Base-by-base conservation (phyloP, 2,888 invertebrate species). In the Spilarctia lutea region DNA sequence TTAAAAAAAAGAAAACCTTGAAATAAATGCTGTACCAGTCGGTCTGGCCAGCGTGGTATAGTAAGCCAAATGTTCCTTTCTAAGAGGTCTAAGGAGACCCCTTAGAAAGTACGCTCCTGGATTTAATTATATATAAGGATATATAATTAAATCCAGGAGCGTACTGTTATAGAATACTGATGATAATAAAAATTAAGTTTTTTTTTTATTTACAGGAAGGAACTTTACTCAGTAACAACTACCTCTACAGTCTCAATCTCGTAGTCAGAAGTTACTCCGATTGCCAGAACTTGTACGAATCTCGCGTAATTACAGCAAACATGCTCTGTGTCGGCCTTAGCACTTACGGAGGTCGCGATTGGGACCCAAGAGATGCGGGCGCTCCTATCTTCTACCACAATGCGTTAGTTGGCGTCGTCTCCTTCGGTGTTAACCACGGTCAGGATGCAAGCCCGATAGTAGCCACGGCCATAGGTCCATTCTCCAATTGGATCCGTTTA, bases 311-410 rank as follows among this genome's bases (percentile, higher is more conserved):
- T 67, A 88, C 90, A 7, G 87, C 94, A 81, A 92, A 92, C 77
- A 96, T 95, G 74, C 88, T 95, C 68, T 94, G 95, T 72, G 80
- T 92, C 76, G 91, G 91, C 74, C 88, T 89, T 77, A 81, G 81
- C 0, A 18, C 1, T 3, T n/a, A 71, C 1, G 27, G 68, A 0
- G 86, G 86, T 13, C 76, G 82, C 0, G 78, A 83, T 35, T 39
- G 79, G 0, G 86, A 85, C 67, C 67, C 68, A 24, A 81, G 85
- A 0, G 87, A 87, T 45, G 70, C 69, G 2, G 87, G 87, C 2
- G 81, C 86, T 20, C 86, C 85, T 6, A 30, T 87, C 10, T 79
- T 79, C 74, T 85, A 79, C 71, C 10, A 71, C 0, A 65, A 52
- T 6, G 73, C 75, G 0, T 42, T 81, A 2, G 68, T 80, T 8